Evolutionary conservation across 2,113 vertebrate species (phyloP).

Genomic region (Nesoenas mayeri): DNA sequence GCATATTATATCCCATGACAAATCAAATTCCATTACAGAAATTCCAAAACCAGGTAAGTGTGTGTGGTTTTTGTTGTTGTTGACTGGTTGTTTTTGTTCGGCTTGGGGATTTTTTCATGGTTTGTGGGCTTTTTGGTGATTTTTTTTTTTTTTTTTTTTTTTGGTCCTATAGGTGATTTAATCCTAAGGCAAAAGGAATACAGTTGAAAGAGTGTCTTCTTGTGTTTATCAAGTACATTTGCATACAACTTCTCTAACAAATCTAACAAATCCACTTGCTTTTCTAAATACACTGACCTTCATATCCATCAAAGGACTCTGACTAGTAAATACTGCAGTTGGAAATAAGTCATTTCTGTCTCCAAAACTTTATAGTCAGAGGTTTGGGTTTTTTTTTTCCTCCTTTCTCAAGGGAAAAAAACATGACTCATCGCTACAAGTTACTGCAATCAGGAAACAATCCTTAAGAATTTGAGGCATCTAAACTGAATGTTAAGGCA

Average conservation of each 20-base stretch:
- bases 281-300: neutral
- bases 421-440: neutral
- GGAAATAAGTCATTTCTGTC: neutral
- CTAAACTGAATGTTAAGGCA: neutral
- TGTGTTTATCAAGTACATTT: neutral
- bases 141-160: too few species aligned
- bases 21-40: neutral
- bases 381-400: accelerated
- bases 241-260: neutral
- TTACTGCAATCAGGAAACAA: neutral
- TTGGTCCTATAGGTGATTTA: neutral
- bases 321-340: neutral
- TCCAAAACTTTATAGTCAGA: neutral
- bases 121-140: too few species aligned
- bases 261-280: neutral
- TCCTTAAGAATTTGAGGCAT: neutral
- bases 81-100: too few species aligned
- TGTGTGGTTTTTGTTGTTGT: too few species aligned
- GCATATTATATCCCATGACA: accelerated
- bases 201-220: neutral
- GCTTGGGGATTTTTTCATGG: too few species aligned
- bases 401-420: neutral
- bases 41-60: neutral
- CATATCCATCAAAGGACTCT: neutral
- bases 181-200: neutral